Percentiles rank a stretch among this genome's conserved stretches.
phyloP scores from a whole-genome alignment of 2,888 invertebrate species.

The Mycalesis mineus region DNA sequence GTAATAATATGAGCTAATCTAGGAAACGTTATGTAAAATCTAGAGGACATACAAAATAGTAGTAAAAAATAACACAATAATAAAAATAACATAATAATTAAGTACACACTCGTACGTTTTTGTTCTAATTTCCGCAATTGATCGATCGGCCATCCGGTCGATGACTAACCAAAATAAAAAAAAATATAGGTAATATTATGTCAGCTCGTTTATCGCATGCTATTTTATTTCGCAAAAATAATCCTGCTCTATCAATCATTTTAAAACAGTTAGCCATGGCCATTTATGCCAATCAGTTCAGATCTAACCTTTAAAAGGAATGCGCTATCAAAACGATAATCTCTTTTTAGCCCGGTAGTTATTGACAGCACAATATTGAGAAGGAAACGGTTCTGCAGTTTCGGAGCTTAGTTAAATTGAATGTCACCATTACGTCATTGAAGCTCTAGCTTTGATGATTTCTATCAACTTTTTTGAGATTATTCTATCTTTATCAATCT shows the following conservation, averaged over 20 bases:
- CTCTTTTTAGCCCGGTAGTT: not conserved
- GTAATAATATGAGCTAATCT: no score
- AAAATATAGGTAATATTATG: not conserved
- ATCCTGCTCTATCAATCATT: not conserved
- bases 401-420: not conserved
- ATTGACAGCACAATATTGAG: constrained; percentile 8
- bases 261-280: not conserved
- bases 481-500: not conserved
- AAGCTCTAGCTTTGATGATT: not conserved
- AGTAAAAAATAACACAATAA: not conserved
- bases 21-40: no score
- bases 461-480: not conserved
- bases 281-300: constrained; percentile 1
- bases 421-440: not conserved
- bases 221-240: not conserved
- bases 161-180: no score
- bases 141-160: no score
- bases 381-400: constrained; percentile 1
- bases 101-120: no score
- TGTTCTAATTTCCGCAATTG: no score
- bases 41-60: no score
- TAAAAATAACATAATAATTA: no score
- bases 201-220: not conserved
- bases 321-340: constrained; percentile 4
- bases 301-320: constrained; percentile 9